Conservation (phyloP, 1,140 invertebrate genomes). For the Galleria mellonella region DNA sequence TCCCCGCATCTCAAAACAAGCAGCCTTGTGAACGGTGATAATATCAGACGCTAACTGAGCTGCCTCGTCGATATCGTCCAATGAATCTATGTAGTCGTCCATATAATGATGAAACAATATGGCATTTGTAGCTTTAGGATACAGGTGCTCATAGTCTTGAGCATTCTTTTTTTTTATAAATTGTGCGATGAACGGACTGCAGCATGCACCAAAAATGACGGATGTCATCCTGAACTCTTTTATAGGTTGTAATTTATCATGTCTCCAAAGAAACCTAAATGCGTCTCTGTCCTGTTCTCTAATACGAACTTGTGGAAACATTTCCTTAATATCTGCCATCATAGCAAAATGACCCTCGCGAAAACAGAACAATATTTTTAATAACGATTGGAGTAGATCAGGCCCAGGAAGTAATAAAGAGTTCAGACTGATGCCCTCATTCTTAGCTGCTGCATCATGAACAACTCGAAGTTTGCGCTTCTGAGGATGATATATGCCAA, state of each 20-base stretch:
- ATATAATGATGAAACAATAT: slow-evolving; percentile 20
- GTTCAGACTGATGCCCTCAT: not conserved
- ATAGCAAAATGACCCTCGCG: not conserved
- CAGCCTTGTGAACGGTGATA: not conserved
- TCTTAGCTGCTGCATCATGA: slow-evolving; percentile 3
- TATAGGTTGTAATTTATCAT: not conserved
- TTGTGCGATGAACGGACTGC: too few relatives aligned
- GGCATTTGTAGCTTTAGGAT: slow-evolving; percentile 10
- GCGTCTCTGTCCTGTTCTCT: not conserved
- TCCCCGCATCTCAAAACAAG: not conserved
- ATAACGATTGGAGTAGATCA: not conserved
- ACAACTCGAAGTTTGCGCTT: slow-evolving; percentile 5
- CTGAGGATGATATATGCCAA: slow-evolving; percentile 8
- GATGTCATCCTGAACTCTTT: not conserved
- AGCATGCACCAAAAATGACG: not conserved
- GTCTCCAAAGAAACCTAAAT: not conserved
- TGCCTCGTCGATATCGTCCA: slow-evolving; percentile 14
- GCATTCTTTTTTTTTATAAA: not conserved
- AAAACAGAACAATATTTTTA: not conserved
- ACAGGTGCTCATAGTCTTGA: not conserved
- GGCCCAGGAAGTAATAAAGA: not conserved
- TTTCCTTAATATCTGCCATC: too few relatives aligned
- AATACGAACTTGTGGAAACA: too few relatives aligned
- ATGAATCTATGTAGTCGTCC: not conserved
- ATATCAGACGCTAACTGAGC: slow-evolving; percentile 12